Conservation (phyloP, 1,140 invertebrate genomes). For the Colletes latitarsis region DNA sequence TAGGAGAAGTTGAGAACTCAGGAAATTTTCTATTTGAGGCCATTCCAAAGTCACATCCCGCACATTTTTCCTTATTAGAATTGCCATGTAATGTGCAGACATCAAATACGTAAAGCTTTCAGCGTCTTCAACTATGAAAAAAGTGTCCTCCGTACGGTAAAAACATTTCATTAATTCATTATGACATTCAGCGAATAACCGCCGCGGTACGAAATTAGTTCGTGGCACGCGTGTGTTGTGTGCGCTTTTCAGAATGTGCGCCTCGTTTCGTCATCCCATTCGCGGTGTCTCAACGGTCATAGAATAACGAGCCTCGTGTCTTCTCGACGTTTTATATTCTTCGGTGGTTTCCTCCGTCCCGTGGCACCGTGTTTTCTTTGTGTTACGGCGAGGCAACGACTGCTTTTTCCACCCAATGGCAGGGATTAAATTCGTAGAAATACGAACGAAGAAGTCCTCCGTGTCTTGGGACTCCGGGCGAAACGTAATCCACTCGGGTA, state of each 20-base stretch:
- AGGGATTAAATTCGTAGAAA: not conserved
- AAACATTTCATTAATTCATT: not conserved
- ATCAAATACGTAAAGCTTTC: not conserved
- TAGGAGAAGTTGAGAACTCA: too few species aligned
- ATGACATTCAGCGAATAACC: not conserved
- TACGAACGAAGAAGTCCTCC: not conserved
- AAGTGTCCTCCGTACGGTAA: not conserved
- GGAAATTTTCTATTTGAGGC: too few species aligned
- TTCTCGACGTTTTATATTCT: conserved; percentile 9
- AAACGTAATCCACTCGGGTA: not conserved
- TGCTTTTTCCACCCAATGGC: not conserved
- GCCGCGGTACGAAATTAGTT: not conserved
- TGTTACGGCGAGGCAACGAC: not conserved
- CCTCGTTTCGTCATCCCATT: not conserved
- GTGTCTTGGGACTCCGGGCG: not conserved
- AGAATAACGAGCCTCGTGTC: conserved; percentile 8
- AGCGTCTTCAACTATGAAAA: too few species aligned
- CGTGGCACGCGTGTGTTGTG: not conserved
- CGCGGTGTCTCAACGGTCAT: not conserved
- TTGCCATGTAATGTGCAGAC: not conserved
- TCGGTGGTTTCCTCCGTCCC: not conserved
- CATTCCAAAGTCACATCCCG: too few species aligned
- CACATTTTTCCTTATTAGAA: too few species aligned
- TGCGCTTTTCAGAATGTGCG: not conserved
- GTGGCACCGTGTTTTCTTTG: not conserved